phyloP scores from a whole-genome alignment of 2,888 invertebrate genomes.

The Oegoconia quadripuncta region DNA sequence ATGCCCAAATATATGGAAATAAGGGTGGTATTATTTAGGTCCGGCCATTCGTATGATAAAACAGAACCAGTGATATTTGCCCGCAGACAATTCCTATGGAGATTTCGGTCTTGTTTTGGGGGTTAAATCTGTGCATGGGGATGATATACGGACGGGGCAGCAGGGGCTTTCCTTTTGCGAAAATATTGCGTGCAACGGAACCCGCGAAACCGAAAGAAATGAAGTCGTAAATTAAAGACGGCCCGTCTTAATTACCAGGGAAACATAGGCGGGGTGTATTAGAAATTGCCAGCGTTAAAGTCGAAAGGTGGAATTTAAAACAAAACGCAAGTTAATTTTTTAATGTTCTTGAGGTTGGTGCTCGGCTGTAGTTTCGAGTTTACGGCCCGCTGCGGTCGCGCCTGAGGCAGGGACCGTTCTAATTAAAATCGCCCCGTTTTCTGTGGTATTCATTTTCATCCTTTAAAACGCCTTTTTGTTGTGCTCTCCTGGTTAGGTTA shows the following conservation, averaged over 20 bases:
- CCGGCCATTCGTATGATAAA: slow-evolving; percentile 76
- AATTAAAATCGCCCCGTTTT: slow-evolving; percentile 74
- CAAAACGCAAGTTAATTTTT: slow-evolving; percentile 41
- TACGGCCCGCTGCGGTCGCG: slow-evolving; percentile 55
- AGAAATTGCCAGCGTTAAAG: slow-evolving; percentile 34
- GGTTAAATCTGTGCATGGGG: slow-evolving; percentile 66
- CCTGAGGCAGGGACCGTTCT: slow-evolving; percentile 64
- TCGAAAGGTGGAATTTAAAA: slow-evolving; percentile 29
- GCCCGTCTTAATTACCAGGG: slow-evolving; percentile 32
- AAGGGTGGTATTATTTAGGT: slow-evolving; percentile 68
- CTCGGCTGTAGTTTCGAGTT: slow-evolving; percentile 40
- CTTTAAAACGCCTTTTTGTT: slow-evolving; percentile 69
- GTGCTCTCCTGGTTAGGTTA: slow-evolving; percentile 55
- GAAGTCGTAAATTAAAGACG: slow-evolving; percentile 18
- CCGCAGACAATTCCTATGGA: slow-evolving; percentile 74
- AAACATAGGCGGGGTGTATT: slow-evolving; percentile 30
- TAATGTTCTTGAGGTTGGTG: slow-evolving; percentile 31
- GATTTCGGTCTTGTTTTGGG: slow-evolving; percentile 72
- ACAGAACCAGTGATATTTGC: slow-evolving; percentile 69
- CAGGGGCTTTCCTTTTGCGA: slow-evolving; percentile 46
- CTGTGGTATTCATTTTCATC: slow-evolving; percentile 72
- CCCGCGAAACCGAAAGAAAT: slow-evolving; percentile 13
- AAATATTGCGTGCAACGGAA: slow-evolving; percentile 27
- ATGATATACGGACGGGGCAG: slow-evolving; percentile 60
- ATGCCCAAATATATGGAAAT: slow-evolving; percentile 63